phyloP scores from a whole-genome alignment of 2,888 invertebrate species.

The Cistogaster globosa region DNA sequence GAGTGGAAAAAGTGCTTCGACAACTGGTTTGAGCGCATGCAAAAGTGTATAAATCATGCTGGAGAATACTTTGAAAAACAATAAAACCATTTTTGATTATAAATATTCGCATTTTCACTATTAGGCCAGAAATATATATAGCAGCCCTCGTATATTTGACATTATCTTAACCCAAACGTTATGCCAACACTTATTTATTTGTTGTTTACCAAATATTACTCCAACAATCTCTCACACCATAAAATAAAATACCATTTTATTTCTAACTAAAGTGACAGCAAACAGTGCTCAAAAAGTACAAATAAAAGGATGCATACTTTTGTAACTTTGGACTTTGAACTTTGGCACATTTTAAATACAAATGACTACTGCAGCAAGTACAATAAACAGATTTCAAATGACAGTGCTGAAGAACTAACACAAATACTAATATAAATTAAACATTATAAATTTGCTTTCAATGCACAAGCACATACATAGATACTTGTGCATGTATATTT shows the following conservation, averaged over 20 bases:
- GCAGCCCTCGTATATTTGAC: too few species aligned
- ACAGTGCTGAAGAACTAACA: slow-evolving; percentile 24
- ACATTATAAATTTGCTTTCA: slow-evolving; percentile 23
- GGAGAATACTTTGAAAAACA: too few species aligned
- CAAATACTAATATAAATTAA: slow-evolving; percentile 46
- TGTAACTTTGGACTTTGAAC: slow-evolving; percentile 69
- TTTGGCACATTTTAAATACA: slow-evolving; percentile 70
- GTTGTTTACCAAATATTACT: too few species aligned
- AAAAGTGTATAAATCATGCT: too few species aligned
- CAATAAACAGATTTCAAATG: slow-evolving; percentile 58
- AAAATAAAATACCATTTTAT: slow-evolving; percentile 41
- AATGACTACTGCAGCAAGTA: slow-evolving; percentile 44
- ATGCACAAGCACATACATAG: slow-evolving; percentile 32
- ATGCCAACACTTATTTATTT: too few species aligned
- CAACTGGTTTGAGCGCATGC: too few species aligned
- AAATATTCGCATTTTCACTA: too few species aligned
- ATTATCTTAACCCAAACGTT: too few species aligned
- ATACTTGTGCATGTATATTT: slow-evolving; percentile 22
- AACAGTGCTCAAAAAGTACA: slow-evolving; percentile 48
- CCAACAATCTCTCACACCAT: neutral
- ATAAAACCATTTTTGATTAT: too few species aligned
- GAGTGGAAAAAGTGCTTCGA: too few species aligned
- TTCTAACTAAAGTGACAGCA: slow-evolving; percentile 52
- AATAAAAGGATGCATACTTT: slow-evolving; percentile 60
- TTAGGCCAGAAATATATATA: too few species aligned